A percentile compares a stretch with the other conserved stretches of the same genome.
phyloP scores from a whole-genome alignment of 2,113 vertebrate species.

The Sinocyclocheilus grahami region DNA sequence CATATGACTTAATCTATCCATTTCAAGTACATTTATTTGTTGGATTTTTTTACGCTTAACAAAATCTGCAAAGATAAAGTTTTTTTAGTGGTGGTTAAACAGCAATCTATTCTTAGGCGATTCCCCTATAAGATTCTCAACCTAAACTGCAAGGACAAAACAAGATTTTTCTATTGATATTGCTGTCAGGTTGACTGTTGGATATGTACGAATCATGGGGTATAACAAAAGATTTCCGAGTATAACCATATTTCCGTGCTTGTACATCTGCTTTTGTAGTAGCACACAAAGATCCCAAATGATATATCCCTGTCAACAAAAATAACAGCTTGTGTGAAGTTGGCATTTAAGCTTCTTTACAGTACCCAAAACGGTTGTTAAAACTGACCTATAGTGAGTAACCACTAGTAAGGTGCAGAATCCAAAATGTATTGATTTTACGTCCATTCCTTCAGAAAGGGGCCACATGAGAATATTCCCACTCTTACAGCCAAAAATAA shows the following conservation, averaged over 20 bases:
- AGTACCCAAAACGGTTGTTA: constrained; percentile 49
- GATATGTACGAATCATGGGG: constrained; percentile 21
- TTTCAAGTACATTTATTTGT: background rate
- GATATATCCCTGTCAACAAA: constrained; percentile 42
- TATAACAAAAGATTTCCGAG: constrained; percentile 10
- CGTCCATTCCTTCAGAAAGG: constrained; percentile 29
- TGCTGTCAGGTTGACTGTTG: background rate
- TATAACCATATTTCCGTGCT: constrained; percentile 14
- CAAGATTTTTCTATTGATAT: constrained; percentile 22
- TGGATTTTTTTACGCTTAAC: background rate
- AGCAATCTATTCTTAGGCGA: background rate
- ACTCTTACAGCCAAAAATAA: background rate
- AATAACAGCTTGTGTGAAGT: constrained; percentile 31
- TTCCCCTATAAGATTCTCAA: background rate
- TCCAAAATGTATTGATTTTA: constrained; percentile 50
- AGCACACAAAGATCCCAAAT: constrained; percentile 32
- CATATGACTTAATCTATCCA: background rate
- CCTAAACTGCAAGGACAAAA: constrained; percentile 2
- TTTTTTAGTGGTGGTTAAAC: background rate
- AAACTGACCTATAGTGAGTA: constrained; percentile 47
- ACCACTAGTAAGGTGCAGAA: constrained; percentile 44
- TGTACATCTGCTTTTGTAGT: constrained; percentile 4
- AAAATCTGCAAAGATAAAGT: background rate
- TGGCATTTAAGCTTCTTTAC: constrained; percentile 42
- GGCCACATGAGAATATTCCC: constrained; percentile 24